Conservation (phyloP, 2,888 invertebrate genomes). For the Drosophila borealis region DNA sequence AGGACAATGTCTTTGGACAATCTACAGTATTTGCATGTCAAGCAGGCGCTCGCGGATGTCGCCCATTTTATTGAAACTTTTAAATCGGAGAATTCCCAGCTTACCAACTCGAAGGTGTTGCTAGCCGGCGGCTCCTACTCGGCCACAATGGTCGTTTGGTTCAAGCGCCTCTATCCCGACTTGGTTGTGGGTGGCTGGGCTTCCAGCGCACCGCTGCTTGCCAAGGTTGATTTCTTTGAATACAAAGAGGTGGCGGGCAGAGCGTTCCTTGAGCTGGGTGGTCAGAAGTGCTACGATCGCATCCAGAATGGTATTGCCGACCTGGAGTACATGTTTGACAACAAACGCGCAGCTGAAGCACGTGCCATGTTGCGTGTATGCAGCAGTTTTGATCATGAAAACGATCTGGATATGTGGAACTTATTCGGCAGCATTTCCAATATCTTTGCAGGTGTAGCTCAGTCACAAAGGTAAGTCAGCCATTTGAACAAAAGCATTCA, state of each 20-base stretch:
- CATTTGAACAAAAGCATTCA: background rate
- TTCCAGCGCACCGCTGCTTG: slow-evolving; percentile 88
- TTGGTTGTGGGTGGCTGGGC: slow-evolving; percentile 87
- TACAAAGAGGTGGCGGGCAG: slow-evolving; percentile 83
- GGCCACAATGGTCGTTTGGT: slow-evolving; percentile 89
- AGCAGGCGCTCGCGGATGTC: slow-evolving; percentile 89
- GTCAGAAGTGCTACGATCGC: slow-evolving; percentile 81
- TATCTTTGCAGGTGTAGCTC: slow-evolving; percentile 77
- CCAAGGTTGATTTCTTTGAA: slow-evolving; percentile 87
- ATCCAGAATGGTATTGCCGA: slow-evolving; percentile 81
- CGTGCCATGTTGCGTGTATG: slow-evolving; percentile 81
- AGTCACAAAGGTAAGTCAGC: slow-evolving; percentile 75
- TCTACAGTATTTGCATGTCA: slow-evolving; percentile 87
- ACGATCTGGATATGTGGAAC: slow-evolving; percentile 80
- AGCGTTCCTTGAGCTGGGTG: slow-evolving; percentile 77
- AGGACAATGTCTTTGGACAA: slow-evolving; percentile 86
- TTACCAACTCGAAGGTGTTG: slow-evolving; percentile 84
- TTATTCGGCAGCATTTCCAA: slow-evolving; percentile 81
- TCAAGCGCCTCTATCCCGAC: slow-evolving; percentile 88
- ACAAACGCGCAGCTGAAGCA: slow-evolving; percentile 73
- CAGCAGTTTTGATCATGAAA: slow-evolving; percentile 75
- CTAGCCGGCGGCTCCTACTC: slow-evolving; percentile 89
- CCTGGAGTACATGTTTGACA: slow-evolving; percentile 76
- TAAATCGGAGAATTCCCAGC: slow-evolving; percentile 78
- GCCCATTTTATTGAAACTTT: slow-evolving; percentile 87